Evolutionary conservation across 64 coral and sea anemone species (phyloP), one percentile per base, ranked within the genome.

Genomic region (Cladopsammia gracilis): DNA sequence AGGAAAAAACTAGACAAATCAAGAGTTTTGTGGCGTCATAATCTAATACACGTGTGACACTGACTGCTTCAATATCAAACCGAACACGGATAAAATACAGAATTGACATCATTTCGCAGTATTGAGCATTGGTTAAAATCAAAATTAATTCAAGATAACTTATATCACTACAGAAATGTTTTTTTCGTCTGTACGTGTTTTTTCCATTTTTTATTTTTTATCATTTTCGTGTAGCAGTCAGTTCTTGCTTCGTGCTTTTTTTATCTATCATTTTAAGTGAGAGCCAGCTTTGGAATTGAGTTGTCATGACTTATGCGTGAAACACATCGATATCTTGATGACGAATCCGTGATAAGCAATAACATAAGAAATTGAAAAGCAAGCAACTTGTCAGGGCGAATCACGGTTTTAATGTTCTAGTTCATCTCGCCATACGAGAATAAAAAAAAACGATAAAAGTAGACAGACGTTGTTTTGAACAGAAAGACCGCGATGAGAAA

Each of bases 71-170:
- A 84, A 84, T 84, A 84, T 84, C 80, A 47, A 34, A 67, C 44
- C 12, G 80, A 68, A 84, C 62, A 68, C 44, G 62, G 60, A 67
- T 67, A 84, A 67, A 84, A 84, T 84, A 68, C 62, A 67, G 61
- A 68, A 67, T 84, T 84, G 80, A 84, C 80, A 67, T 84, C 80
- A 84, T 51, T 84, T 62, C 34, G 8, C n/a, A 67, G 60, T 84
- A 84, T 84, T 84, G 80, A 68, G 45, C 80, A 45, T 23, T 68
- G 60, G 80, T 84, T 83, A 48, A 68, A 68, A 61, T 7, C 9
- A 84, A 46, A 84, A 84, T 84, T 84, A 84, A 67, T 84, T 84
- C 80, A 84, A 84, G 80, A 18, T 67, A 46, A 84, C 43, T 25
- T 84, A 84, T 67, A 68, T 67, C 48, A 64, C 18, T 20, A 45